Base-by-base conservation (phyloP, 1,140 invertebrate species). In the Heliconius melpomene region DNA sequence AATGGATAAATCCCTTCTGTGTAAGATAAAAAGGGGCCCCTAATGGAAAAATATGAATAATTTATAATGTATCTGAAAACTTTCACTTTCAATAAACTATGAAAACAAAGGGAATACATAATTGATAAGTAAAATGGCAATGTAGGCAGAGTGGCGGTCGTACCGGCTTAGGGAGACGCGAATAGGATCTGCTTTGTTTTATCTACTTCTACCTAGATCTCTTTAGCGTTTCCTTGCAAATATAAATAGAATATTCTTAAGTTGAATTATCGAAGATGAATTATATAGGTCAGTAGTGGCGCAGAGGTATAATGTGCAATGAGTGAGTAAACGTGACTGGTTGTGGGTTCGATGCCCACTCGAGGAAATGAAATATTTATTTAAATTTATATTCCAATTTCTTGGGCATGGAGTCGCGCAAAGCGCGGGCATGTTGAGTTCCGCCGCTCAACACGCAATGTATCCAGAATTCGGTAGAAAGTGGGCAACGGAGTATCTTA, bases 21-120 rank as follows among this genome's bases (percentile, higher is more conserved):
- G 50, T 80, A 70, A 75, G 74, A 80, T 80, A 54, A 80, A 79
- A 80, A 76, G 66, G 74, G 29, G 20, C 38, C 29, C 70, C 46
- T 80, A 80, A 80, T 80, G 79, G 79, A 80, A 77, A 77, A 23
- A 77, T 66, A 80, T 80, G 46, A 80, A 80, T 77, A 80, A 80
- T 80, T 73, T 77, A 80, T 80, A 57, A 38, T 77, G 26, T 73
- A 29, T 78, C 50, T 73, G 32, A 52, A 80, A 80, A 80, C 75
- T 80, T 77, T 77, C 36, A 74, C 36, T 78, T 60, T 38, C 52
- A 52, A 74, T 74, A 78, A 74, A 60, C 26, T 74, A 75, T 75
- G 23, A 74, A 74, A 50, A 50, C 46, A 75, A 75, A 60, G 46
- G 11, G 26, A 75, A 38, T 40, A 66, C 46, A 76, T 76, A 66